These are phyloP conservation scores for Antheraea assamensis DNA, from an alignment of 2,888 invertebrate genomes.

Conservation along the genomic window DNA sequence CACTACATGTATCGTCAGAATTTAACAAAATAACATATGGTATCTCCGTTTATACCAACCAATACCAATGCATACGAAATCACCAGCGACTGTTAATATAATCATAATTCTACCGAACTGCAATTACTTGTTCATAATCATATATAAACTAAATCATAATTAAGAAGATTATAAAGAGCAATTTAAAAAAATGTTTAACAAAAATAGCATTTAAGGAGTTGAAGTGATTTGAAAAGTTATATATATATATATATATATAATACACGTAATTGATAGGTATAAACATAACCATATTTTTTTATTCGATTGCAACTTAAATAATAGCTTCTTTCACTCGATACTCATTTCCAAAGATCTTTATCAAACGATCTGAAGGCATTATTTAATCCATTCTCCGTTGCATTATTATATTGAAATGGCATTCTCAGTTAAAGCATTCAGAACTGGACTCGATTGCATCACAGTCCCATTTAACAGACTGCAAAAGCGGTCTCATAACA, in stretches of 20 bases:
- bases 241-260: background rate
- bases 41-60: no score
- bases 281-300: background rate
- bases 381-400: conserved; percentile 10
- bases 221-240: no score
- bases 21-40: no score
- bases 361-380: conserved; percentile 4
- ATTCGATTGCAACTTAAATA: background rate
- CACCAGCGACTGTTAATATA: no score
- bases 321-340: background rate
- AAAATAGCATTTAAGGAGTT: no score
- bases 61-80: no score
- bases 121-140: no score
- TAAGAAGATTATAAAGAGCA: no score
- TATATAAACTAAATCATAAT: no score
- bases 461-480: conserved; percentile 8
- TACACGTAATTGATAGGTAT: background rate
- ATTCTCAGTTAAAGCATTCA: conserved; percentile 11
- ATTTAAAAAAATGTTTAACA: no score
- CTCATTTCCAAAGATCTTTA: background rate
- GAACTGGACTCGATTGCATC: conserved; percentile 14
- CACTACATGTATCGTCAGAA: no score
- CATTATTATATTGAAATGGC: conserved; percentile 11
- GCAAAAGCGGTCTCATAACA: conserved; percentile 11
- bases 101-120: no score